These are phyloP conservation scores for Bradypus variegatus DNA, from an alignment of 2,797 vertebrate species.

Conservation along the genomic window DNA sequence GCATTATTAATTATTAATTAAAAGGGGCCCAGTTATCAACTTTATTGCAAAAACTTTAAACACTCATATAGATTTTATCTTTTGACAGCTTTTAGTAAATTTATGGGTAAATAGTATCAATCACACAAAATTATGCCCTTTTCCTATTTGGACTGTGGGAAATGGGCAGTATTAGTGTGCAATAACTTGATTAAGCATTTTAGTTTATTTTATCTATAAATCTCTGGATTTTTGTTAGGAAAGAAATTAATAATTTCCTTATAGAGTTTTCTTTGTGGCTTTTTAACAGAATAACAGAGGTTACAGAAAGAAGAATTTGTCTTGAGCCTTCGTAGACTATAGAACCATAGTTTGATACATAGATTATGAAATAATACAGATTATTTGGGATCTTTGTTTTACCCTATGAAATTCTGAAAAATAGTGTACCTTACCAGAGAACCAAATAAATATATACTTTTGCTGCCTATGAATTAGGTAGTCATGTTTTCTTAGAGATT, in stretches of 20 bases:
- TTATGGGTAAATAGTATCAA: background rate
- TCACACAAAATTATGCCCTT: background rate
- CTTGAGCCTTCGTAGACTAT: background rate
- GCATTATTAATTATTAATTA: slow-evolving; percentile 5
- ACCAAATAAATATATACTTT: slow-evolving; percentile 1
- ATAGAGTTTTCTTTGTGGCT: slow-evolving; percentile 8
- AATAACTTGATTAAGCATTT: slow-evolving; percentile 31
- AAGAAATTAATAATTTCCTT: slow-evolving; percentile 32
- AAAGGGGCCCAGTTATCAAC: background rate
- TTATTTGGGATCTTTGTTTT: slow-evolving; percentile 39
- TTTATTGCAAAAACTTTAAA: slow-evolving; percentile 19
- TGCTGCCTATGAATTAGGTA: slow-evolving; percentile 4
- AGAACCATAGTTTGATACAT: background rate
- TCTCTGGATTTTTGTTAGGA: background rate
- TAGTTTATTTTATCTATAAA: slow-evolving; percentile 18
- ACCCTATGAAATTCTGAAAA: background rate
- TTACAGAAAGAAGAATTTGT: background rate
- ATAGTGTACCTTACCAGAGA: slow-evolving; percentile 24
- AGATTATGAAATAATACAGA: background rate
- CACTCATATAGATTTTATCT: slow-evolving; percentile 3
- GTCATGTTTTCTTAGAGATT: slow-evolving; percentile 24
- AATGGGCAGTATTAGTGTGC: background rate
- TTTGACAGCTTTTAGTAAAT: slow-evolving; percentile 22
- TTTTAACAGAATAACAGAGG: slow-evolving; percentile 1
- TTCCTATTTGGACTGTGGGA: slow-evolving; percentile 18